Evolutionary conservation across 2,113 vertebrate genomes (phyloP).

Genomic region (Ceyx margarethae): DNA sequence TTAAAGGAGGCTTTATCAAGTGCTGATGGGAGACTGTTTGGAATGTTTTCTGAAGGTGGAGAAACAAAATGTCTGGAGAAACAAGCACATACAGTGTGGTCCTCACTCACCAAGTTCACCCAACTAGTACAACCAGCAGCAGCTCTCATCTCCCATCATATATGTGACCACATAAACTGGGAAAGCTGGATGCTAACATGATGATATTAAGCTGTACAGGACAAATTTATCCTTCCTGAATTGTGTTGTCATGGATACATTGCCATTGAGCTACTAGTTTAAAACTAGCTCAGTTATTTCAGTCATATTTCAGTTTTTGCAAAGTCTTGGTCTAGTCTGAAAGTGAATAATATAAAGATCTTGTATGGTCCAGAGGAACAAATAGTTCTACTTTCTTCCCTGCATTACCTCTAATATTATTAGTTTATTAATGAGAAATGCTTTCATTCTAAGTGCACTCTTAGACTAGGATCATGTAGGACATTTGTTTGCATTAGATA

Average conservation of each 20-base stretch:
- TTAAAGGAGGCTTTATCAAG: background rate
- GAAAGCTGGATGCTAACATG: background rate
- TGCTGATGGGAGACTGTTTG: background rate
- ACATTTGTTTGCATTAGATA: background rate
- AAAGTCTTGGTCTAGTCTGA: background rate
- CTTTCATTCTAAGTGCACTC: background rate
- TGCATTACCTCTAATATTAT: background rate
- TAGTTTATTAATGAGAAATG: background rate
- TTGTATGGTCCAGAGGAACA: background rate
- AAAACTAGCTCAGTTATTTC: background rate
- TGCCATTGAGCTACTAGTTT: background rate
- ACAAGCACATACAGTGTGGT: background rate
- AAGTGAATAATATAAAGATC: background rate
- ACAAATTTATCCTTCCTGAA: background rate
- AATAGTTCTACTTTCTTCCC: background rate
- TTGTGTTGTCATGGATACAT: background rate
- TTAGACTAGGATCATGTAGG: background rate
- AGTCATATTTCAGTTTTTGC: background rate
- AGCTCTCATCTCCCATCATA: background rate
- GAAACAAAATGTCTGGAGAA: background rate
- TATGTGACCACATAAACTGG: background rate
- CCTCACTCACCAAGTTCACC: background rate
- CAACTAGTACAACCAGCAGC: background rate
- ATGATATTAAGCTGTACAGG: background rate
- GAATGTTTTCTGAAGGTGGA: background rate